Conservation (phyloP, 2,888 invertebrate genomes). For the Stenodema calcarata region DNA sequence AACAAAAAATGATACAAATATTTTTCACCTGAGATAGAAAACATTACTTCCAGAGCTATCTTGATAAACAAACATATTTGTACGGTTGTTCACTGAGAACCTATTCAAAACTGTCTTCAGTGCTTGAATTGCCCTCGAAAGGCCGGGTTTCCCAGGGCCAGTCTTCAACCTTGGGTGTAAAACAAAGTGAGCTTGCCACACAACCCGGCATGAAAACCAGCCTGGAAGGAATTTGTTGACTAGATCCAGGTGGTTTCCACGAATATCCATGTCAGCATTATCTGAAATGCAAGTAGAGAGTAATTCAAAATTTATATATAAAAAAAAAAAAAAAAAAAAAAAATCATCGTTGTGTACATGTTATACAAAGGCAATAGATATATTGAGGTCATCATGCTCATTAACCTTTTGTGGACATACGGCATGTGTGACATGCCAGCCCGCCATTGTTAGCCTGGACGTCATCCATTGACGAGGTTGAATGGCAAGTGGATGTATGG, state of each 20-base stretch:
- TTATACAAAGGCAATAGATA: no score
- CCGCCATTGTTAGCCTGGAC: no score
- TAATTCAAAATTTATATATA: no score
- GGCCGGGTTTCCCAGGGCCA: conserved; percentile 67
- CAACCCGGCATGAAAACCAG: conserved; percentile 75
- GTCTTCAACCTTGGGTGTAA: conserved; percentile 75
- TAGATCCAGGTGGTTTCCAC: conserved; percentile 40
- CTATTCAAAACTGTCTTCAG: conserved; percentile 71
- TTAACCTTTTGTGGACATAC: no score
- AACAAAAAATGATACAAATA: not conserved
- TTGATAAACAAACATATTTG: conserved; percentile 79
- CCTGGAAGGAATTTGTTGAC: conserved; percentile 64
- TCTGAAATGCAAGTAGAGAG: conserved; percentile 25
- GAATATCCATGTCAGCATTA: conserved; percentile 43
- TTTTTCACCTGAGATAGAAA: conserved; percentile 66
- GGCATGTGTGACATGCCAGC: no score
- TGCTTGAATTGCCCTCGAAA: conserved; percentile 71
- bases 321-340: no score
- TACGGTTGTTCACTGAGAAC: conserved; percentile 74
- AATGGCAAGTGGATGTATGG: no score
- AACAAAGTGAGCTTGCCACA: conserved; percentile 73
- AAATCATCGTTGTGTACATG: no score
- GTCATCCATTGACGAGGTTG: no score
- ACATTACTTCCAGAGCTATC: conserved; percentile 70
- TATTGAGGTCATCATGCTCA: no score